A percentile compares a stretch with the other conserved stretches of the same genome.
Evolutionary conservation across 1,140 invertebrate genomes (phyloP).

Genomic region (Drosophila yakuba): DNA sequence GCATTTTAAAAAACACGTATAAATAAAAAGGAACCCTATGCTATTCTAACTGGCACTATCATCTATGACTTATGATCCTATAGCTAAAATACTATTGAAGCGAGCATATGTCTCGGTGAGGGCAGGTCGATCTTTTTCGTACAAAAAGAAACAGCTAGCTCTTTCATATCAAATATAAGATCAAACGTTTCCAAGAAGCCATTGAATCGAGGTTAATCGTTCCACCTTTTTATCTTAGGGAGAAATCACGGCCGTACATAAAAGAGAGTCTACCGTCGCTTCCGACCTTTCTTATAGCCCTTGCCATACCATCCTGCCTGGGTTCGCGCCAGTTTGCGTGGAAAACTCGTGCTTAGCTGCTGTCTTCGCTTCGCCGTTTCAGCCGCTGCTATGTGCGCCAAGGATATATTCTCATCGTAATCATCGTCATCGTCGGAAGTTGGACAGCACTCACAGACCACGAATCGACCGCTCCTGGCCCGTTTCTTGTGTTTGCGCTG

Average conservation of each 20-base stretch:
- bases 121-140: background rate
- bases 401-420: constrained; percentile 83
- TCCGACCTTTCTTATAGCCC: constrained; percentile 86
- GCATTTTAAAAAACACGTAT: constrained; percentile 14
- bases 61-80: constrained; percentile 44
- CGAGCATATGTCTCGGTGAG: constrained; percentile 25
- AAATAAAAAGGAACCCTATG: constrained; percentile 18
- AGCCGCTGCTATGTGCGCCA: constrained; percentile 79
- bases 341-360: constrained; percentile 80
- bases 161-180: background rate
- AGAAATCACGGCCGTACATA: constrained; percentile 3
- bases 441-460: constrained; percentile 86
- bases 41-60: constrained; percentile 23
- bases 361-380: constrained; percentile 77
- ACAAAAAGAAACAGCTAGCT: too few species aligned
- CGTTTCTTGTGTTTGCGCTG: constrained; percentile 84
- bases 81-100: constrained; percentile 47
- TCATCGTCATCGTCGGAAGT: constrained; percentile 85
- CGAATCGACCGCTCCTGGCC: constrained; percentile 85
- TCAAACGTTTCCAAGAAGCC: background rate
- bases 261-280: constrained; percentile 57
- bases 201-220: background rate
- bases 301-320: constrained; percentile 88
- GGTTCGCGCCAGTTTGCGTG: constrained; percentile 80
- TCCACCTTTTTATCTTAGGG: background rate